phyloP scores from a whole-genome alignment of 2,888 invertebrate genomes.

The Cryptops parisi region DNA sequence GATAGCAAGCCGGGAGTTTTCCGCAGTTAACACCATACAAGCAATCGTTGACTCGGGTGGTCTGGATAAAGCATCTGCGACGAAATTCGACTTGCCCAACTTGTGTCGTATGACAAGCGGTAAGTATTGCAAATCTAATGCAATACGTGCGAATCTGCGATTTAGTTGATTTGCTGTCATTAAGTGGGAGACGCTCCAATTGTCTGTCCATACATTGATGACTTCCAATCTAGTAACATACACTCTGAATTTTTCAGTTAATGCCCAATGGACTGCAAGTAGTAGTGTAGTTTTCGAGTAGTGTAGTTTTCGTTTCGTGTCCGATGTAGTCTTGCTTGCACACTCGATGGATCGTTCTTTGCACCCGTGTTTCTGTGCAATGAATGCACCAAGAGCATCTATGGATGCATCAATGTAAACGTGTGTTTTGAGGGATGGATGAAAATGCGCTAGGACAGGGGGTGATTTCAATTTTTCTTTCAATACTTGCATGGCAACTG shows the following conservation, averaged over 20 bases:
- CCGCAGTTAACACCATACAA: too few relatives aligned
- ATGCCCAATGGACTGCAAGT: neutral
- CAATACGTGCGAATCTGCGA: neutral
- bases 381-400: neutral
- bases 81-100: neutral
- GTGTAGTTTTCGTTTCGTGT: neutral
- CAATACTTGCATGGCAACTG: neutral
- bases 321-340: neutral
- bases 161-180: neutral
- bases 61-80: neutral
- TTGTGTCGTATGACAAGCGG: neutral
- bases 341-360: neutral
- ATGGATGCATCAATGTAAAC: neutral
- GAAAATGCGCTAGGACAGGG: neutral
- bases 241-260: neutral
- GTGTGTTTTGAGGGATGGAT: neutral
- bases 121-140: neutral
- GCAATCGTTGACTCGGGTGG: too few relatives aligned
- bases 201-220: neutral
- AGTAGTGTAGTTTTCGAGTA: neutral
- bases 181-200: neutral
- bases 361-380: neutral
- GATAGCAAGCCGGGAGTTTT: too few relatives aligned
- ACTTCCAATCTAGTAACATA: neutral
- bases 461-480: too few relatives aligned